Conservation (phyloP, 2,113 vertebrate genomes). For the Eclectus roratus region DNA sequence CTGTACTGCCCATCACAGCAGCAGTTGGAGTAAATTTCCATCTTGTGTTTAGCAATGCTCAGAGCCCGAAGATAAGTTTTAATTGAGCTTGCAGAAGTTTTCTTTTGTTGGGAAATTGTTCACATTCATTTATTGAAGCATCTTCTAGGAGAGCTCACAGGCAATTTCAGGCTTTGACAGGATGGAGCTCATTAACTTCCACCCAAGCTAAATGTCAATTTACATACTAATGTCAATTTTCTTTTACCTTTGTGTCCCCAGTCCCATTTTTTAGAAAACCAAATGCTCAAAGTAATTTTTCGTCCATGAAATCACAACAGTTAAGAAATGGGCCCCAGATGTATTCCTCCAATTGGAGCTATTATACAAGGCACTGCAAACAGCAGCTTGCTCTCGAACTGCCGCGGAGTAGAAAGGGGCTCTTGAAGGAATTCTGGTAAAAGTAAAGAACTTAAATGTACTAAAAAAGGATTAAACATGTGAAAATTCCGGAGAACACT, state of each 20-base stretch:
- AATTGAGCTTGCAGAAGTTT: slow-evolving; percentile 5
- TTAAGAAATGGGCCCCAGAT: not conserved
- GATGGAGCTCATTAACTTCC: slow-evolving; percentile 35
- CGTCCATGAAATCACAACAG: not conserved
- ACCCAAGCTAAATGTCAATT: slow-evolving; percentile 31
- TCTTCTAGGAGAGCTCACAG: slow-evolving; percentile 9
- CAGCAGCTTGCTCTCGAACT: not conserved
- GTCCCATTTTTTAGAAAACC: not conserved
- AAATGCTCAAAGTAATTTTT: not conserved
- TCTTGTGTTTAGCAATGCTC: not conserved
- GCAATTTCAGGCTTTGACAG: slow-evolving; percentile 27
- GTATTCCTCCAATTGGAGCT: not conserved
- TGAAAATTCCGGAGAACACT: not conserved
- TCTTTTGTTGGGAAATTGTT: not conserved
- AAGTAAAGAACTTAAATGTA: not conserved
- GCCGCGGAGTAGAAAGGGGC: not conserved
- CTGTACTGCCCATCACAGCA: not conserved
- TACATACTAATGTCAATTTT: slow-evolving; percentile 27
- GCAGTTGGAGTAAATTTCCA: not conserved
- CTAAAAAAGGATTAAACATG: not conserved
- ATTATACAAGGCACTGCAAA: not conserved
- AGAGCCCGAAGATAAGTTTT: slow-evolving; percentile 33
- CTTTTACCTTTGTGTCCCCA: not conserved
- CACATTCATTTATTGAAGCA: slow-evolving; percentile 7
- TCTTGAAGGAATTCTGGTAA: not conserved